Conservation (phyloP, 2,888 invertebrate genomes). For the Rhamnusium bicolor region DNA sequence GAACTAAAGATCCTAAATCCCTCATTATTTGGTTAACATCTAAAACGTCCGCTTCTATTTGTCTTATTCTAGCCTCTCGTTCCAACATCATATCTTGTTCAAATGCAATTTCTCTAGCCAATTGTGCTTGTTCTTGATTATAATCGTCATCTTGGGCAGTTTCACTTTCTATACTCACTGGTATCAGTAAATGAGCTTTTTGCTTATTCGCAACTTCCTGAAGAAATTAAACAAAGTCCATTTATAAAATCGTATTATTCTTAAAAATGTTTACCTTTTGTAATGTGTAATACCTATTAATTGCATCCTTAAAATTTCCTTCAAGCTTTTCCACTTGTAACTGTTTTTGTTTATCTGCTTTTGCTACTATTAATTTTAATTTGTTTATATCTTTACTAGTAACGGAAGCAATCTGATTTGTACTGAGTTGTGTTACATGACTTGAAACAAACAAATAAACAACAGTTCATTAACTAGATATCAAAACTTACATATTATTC, state of each 20-base stretch:
- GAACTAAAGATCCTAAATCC: constrained; percentile 81
- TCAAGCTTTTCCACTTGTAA: constrained; percentile 89
- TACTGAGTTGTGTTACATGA: constrained; percentile 82
- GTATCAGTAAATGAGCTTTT: constrained; percentile 75
- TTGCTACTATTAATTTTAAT: constrained; percentile 79
- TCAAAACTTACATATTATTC: constrained; percentile 76
- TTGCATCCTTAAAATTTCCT: constrained; percentile 85
- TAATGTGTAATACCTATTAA: constrained; percentile 79
- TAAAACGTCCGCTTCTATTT: constrained; percentile 86
- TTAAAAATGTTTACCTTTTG: constrained; percentile 79
- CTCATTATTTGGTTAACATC: constrained; percentile 90
- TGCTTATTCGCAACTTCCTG: constrained; percentile 80
- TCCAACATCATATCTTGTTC: constrained; percentile 87
- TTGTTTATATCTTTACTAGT: constrained; percentile 83
- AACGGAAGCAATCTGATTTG: constrained; percentile 82
- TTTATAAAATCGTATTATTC: background rate
- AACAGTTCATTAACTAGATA: background rate
- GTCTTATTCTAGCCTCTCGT: constrained; percentile 84
- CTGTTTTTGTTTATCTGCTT: constrained; percentile 85
- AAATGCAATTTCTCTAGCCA: constrained; percentile 79
- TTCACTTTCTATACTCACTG: constrained; percentile 65
- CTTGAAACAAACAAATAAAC: constrained; percentile 68
- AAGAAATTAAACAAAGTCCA: constrained; percentile 31
- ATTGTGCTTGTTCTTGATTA: constrained; percentile 68
- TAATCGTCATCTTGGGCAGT: constrained; percentile 65